Percentiles rank a stretch among this genome's conserved stretches.
phyloP scores from a whole-genome alignment of 1,140 invertebrate species.

The Procambarus virginalis region DNA sequence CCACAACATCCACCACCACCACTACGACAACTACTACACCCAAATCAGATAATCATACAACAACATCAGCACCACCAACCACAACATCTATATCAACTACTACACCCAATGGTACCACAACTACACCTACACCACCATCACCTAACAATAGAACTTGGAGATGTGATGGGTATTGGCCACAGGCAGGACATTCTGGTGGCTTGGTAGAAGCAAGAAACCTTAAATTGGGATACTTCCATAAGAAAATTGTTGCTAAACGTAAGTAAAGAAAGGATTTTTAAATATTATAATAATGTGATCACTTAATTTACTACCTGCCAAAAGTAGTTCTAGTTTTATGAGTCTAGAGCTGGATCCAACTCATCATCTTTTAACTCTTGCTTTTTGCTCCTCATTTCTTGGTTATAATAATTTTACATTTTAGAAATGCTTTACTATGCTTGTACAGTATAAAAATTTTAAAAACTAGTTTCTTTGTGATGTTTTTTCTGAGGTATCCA shows the following conservation, averaged over 20 bases:
- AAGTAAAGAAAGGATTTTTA: slow-evolving; percentile 4
- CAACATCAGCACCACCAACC: slow-evolving; percentile 27
- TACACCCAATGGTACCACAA: background rate
- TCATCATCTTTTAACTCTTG: too few relatives aligned
- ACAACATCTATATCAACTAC: slow-evolving; percentile 2
- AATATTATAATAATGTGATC: too few relatives aligned
- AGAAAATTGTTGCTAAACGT: slow-evolving; percentile 16
- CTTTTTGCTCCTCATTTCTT: too few relatives aligned
- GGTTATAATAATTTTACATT: too few relatives aligned
- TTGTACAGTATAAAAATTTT: too few relatives aligned
- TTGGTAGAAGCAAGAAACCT: background rate
- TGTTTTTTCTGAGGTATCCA: too few relatives aligned
- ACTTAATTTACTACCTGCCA: too few relatives aligned
- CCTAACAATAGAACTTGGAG: slow-evolving; percentile 24
- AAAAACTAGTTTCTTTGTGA: too few relatives aligned
- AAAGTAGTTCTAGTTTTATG: too few relatives aligned
- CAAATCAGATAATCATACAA: slow-evolving; percentile 22
- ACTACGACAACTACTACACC: slow-evolving; percentile 42
- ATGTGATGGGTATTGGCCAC: slow-evolving; percentile 64
- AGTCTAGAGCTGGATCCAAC: too few relatives aligned
- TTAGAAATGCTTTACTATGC: too few relatives aligned
- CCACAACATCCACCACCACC: slow-evolving; percentile 28
- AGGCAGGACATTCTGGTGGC: background rate
- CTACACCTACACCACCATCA: slow-evolving; percentile 27
- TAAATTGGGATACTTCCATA: slow-evolving; percentile 32